Base-by-base conservation (phyloP, 2,113 vertebrate species). In the Paratilapia polleni region DNA sequence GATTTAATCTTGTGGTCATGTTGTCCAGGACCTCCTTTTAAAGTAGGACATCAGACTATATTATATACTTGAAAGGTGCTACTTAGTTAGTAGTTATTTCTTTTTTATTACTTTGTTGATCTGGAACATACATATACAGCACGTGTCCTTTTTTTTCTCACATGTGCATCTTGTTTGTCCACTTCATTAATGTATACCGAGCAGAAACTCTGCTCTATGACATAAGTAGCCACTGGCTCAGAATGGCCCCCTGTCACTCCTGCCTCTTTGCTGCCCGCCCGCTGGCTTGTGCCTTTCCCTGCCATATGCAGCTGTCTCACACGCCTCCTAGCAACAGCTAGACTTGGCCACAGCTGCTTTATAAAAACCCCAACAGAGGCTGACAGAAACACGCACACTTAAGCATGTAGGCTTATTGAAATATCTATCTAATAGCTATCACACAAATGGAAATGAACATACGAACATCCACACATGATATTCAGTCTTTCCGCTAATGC, bases 251-350 rank as follows among this genome's bases (percentile, higher is more conserved):
- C n/a, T 76, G 66, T 85, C 36, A 38, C 73, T 17, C 13, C 82
- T 47, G 80, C 64, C 61, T 85, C 64, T 78, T 87, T 36, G 28
- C 80, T 78, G 78, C 26, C 85, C 38, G 24, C 88, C 89, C 2
- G 77, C 90, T 92, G 90, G 68, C 82, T 80, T 52, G 57, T 82
- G 80, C 84, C 83, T 87, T 79, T 89, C 66, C 60, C 78, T 84
- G 62, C 86, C 87, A 77, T 82, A 84, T 84, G 81, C 82, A 91
- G 83, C 83, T 77, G 59, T 84, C 87, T 81, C 81, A 28, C 54
- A 58, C 15, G 41, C 82, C 85, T 90, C 87, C 87, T 86, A 86
- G 91, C 88, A 92, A 88, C 90, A 87, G 85, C 85, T 76, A 20
- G 82, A 78, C 62, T 82, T 66, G 20, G 78, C 63, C 54, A 78